phyloP scores from a whole-genome alignment of 2,113 vertebrate species.

The Trichechus manatus region DNA sequence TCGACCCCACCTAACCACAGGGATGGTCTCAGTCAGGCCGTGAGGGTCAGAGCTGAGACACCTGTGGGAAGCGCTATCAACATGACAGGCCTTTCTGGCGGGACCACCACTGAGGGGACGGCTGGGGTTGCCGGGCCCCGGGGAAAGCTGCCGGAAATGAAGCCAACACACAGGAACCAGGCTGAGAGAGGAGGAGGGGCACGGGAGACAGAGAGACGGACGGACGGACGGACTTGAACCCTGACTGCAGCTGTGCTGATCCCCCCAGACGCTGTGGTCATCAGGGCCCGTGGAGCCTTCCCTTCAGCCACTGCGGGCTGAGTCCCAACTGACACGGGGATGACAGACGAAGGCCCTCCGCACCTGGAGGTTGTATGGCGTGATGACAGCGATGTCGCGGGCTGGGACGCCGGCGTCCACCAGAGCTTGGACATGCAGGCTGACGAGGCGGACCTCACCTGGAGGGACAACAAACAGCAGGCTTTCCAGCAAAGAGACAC shows the following conservation, averaged over 20 bases:
- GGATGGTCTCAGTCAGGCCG: too few relatives aligned
- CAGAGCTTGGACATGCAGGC: slow-evolving; percentile 93
- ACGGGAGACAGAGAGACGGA: not conserved
- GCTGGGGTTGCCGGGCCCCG: fast-evolving
- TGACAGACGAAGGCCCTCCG: fast-evolving
- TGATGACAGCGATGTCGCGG: slow-evolving; percentile 94
- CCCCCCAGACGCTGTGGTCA: fast-evolving
- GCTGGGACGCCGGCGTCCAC: slow-evolving; percentile 93
- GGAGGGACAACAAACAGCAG: not conserved
- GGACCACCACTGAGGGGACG: not conserved
- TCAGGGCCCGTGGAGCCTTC: fast-evolving
- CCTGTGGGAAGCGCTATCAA: fast-evolving
- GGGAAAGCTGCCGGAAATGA: fast-evolving
- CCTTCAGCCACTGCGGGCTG: fast-evolving
- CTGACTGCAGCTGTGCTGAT: fast-evolving
- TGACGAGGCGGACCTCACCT: slow-evolving; percentile 96
- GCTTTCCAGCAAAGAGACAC: fast-evolving
- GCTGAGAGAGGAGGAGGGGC: fast-evolving
- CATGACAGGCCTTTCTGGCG: fast-evolving
- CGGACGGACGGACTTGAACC: not conserved
- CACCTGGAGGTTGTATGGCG: slow-evolving; percentile 98
- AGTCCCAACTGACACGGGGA: fast-evolving
- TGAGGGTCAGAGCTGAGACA: not conserved
- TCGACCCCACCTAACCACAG: too few relatives aligned
- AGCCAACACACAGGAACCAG: not conserved